Percentiles rank a stretch among this genome's conserved stretches.
These are phyloP conservation scores for Neoarius graeffei DNA, from an alignment of 2,113 vertebrate species.

Conservation along the genomic window DNA sequence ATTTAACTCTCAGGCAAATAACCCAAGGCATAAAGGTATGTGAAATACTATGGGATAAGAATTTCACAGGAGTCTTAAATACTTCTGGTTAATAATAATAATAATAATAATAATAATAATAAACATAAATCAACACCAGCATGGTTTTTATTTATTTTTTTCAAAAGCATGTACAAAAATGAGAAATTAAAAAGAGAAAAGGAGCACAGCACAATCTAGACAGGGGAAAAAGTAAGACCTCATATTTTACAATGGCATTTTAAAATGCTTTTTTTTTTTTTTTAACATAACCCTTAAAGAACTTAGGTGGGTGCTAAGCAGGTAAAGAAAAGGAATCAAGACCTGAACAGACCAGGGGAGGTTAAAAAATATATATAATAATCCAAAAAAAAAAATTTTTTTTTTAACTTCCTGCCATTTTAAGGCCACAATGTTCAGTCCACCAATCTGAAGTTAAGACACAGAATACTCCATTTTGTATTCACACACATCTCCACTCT, in stretches of 20 bases:
- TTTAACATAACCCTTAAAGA: neutral
- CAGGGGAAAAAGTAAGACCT: slow-evolving; percentile 35
- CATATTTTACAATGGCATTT: slow-evolving; percentile 55
- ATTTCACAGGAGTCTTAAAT: neutral
- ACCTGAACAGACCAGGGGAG: neutral
- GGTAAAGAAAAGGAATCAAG: neutral
- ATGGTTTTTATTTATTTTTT: slow-evolving; percentile 63
- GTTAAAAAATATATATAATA: too few relatives aligned
- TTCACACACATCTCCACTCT: slow-evolving; percentile 60
- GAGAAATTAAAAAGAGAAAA: slow-evolving; percentile 56
- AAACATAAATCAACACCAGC: slow-evolving; percentile 61
- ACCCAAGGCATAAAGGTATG: neutral
- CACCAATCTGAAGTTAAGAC: slow-evolving; percentile 66
- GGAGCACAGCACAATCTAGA: slow-evolving; percentile 57
- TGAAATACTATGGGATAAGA: neutral
- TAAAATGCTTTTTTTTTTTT: slow-evolving; percentile 5
- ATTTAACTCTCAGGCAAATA: neutral
- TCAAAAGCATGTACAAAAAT: slow-evolving; percentile 73
- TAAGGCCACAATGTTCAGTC: slow-evolving; percentile 73
- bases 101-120: neutral
- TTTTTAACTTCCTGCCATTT: slow-evolving; percentile 60
- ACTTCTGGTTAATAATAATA: neutral
- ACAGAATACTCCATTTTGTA: slow-evolving; percentile 57
- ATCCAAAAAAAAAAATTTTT: too few relatives aligned
- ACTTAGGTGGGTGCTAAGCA: neutral